These are phyloP conservation scores for Clitarchus hookeri DNA, from an alignment of 2,888 invertebrate genomes.

Conservation along the genomic window DNA sequence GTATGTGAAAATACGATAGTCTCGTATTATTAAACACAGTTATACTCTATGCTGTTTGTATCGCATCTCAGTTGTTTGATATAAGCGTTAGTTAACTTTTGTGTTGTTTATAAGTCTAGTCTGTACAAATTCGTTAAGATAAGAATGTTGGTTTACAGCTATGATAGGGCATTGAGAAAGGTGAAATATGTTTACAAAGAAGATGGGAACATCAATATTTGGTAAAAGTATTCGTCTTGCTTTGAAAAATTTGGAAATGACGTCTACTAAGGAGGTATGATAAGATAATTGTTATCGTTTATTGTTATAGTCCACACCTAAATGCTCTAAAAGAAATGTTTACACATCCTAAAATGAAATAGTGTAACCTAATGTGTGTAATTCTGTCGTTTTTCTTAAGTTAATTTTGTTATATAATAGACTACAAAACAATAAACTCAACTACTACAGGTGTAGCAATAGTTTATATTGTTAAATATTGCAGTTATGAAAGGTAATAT, in stretches of 20 bases:
- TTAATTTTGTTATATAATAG: neutral
- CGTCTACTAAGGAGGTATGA: neutral
- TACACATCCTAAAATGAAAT: neutral
- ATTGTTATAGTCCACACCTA: neutral
- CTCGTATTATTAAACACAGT: neutral
- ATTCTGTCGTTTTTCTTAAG: neutral
- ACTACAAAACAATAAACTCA: neutral
- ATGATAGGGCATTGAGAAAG: neutral
- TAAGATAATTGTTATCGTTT: neutral
- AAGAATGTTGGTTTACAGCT: neutral
- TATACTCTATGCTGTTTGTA: neutral
- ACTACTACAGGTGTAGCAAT: neutral
- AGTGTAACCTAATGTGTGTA: neutral
- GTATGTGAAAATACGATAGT: neutral
- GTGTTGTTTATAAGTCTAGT: neutral
- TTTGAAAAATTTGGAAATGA: neutral
- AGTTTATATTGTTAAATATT: neutral
- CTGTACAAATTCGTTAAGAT: neutral
- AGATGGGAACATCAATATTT: slow-evolving; percentile 16
- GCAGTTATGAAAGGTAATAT: neutral
- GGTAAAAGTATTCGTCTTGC: slow-evolving; percentile 15
- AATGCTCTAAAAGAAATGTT: neutral
- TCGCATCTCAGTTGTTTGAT: neutral
- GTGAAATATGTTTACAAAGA: neutral
- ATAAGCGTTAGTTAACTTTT: neutral